phyloP scores from a whole-genome alignment of 2,113 vertebrate species.

The Crotalus helleri region DNA sequence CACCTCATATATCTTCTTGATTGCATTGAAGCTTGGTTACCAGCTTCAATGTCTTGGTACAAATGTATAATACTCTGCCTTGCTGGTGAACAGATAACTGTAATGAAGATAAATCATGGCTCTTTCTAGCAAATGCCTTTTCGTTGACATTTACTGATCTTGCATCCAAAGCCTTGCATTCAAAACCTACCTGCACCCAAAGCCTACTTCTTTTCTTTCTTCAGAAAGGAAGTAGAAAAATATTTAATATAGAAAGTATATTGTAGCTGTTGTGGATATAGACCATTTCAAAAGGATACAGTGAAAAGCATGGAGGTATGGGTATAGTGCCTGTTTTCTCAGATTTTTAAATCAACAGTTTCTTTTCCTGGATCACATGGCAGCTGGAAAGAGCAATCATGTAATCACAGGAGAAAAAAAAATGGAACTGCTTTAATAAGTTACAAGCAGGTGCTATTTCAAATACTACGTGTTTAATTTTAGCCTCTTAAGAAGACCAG shows the following conservation, averaged over 20 bases:
- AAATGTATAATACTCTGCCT: conserved; percentile 33
- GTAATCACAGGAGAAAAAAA: background rate
- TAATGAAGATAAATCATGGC: conserved; percentile 44
- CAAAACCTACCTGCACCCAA: conserved; percentile 12
- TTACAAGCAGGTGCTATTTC: background rate
- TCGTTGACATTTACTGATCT: conserved; percentile 46
- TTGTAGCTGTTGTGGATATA: background rate
- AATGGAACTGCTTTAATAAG: background rate
- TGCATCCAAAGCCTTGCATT: conserved; percentile 23
- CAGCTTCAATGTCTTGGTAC: conserved; percentile 14
- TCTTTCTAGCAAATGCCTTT: conserved; percentile 31
- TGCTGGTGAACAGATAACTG: conserved; percentile 26
- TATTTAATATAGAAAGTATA: background rate
- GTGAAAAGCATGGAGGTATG: background rate
- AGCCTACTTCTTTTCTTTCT: background rate
- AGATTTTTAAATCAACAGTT: background rate
- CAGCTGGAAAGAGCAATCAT: background rate
- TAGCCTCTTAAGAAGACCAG: background rate
- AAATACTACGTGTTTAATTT: background rate
- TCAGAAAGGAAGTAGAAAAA: background rate
- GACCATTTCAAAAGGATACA: background rate
- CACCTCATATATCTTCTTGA: conserved; percentile 51
- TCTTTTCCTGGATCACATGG: background rate
- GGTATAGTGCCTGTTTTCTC: background rate
- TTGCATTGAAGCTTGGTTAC: conserved; percentile 40